Conservation (phyloP, 2,888 invertebrate species). For the Lithodes maja region DNA sequence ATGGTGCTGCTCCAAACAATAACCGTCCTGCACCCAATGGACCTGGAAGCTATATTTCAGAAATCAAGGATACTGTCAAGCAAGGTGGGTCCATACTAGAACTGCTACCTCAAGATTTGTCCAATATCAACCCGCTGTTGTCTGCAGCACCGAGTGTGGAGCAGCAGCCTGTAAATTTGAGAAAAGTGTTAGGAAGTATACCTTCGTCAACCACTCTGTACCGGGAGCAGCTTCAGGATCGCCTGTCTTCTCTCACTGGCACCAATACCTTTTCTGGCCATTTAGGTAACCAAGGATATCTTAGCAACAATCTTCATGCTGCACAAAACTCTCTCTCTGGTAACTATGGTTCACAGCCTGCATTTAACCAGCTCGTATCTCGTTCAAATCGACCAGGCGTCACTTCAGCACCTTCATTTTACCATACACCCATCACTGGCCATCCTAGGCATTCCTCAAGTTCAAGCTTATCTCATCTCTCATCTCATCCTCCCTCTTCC, state of each 20-base stretch:
- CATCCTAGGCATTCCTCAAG: not conserved
- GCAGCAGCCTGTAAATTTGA: slow-evolving; percentile 15
- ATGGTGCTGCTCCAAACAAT: not conserved
- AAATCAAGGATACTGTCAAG: not conserved
- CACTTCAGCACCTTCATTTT: not conserved
- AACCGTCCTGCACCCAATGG: not conserved
- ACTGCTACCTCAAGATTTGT: slow-evolving; percentile 34
- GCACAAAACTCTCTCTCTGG: slow-evolving; percentile 35
- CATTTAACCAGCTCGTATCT: slow-evolving; percentile 13
- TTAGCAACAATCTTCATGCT: slow-evolving; percentile 33
- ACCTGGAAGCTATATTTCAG: not conserved
- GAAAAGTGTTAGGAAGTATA: slow-evolving; percentile 1
- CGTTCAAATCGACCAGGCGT: not conserved
- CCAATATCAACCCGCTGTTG: slow-evolving; percentile 32
- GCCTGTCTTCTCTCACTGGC: slow-evolving; percentile 32
- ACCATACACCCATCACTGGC: not conserved
- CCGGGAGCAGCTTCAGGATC: slow-evolving; percentile 12
- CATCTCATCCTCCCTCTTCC: not conserved
- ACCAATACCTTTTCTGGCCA: slow-evolving; percentile 52
- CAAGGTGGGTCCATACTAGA: slow-evolving; percentile 38
- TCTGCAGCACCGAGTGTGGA: not conserved
- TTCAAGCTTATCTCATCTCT: not conserved
- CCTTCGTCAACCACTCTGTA: slow-evolving; percentile 21
- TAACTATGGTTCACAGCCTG: slow-evolving; percentile 28
- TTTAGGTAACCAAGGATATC: slow-evolving; percentile 35